Evolutionary conservation across 2,113 vertebrate species (phyloP).

Genomic region (Pachyramphus minor): DNA sequence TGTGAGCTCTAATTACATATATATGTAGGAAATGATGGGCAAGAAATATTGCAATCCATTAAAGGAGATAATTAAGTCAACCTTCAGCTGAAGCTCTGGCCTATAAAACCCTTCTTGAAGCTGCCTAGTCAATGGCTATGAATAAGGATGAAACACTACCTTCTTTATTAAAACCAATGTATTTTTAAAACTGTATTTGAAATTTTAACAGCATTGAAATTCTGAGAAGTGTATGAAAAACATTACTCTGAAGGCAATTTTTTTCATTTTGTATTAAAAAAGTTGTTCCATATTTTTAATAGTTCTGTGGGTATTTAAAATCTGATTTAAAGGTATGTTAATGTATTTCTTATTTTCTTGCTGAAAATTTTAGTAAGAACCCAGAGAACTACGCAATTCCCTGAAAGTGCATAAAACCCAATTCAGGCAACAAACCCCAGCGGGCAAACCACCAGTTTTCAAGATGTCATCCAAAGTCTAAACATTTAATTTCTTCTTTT

Average conservation of each 20-base stretch:
- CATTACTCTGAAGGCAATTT: not conserved
- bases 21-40: not conserved
- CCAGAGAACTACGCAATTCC: not conserved
- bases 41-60: not conserved
- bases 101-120: not conserved
- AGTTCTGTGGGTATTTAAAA: not conserved
- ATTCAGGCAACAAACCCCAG: not conserved
- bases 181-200: not conserved
- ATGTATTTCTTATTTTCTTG: not conserved
- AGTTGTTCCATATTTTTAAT: not conserved
- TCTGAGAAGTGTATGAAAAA: not conserved
- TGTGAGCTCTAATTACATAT: not conserved
- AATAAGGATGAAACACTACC: not conserved
- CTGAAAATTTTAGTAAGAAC: not conserved
- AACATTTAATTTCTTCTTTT: not conserved
- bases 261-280: not conserved
- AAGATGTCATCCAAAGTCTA: not conserved
- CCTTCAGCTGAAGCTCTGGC: not conserved
- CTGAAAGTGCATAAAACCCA: not conserved
- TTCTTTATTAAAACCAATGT: not conserved
- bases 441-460: not conserved
- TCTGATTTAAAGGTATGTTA: not conserved
- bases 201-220: not conserved
- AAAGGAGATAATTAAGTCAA: not conserved
- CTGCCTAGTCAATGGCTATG: not conserved